Evolutionary conservation across 2,888 invertebrate species (phyloP).

Genomic region (Sinotaia quadrata): DNA sequence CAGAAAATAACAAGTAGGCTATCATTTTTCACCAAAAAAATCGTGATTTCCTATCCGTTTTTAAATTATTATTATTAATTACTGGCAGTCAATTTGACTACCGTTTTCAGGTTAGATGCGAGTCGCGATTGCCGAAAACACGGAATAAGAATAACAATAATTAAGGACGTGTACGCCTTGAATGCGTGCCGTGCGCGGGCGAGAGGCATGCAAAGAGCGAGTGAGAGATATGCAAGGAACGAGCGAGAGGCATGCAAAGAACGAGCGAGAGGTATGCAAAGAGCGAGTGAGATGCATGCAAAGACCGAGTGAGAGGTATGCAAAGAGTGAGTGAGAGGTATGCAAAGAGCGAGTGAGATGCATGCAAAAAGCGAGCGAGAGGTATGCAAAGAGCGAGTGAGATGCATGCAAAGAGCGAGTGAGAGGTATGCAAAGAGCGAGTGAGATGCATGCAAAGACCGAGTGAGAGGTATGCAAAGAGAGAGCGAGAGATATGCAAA

Average conservation of each 20-base stretch:
- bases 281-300: neutral
- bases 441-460: neutral
- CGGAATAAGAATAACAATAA: no score
- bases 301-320: neutral
- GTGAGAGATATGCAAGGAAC: no score
- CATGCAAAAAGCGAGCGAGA: neutral
- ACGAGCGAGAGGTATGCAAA: neutral
- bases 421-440: neutral
- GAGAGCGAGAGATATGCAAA: slow-evolving; percentile 3
- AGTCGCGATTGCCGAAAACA: no score
- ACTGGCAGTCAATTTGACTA: no score
- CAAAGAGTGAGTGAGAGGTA: slow-evolving; percentile 2
- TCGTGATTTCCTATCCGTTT: no score
- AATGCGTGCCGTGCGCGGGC: neutral
- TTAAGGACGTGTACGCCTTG: neutral
- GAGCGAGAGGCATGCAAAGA: neutral
- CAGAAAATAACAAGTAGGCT: no score
- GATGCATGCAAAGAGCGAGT: neutral
- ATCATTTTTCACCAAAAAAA: no score
- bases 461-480: neutral
- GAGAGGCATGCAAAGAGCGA: no score
- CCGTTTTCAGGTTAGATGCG: no score
- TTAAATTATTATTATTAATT: no score
- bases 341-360: neutral
- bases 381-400: neutral